Base-by-base conservation (phyloP, 2,888 invertebrate genomes). In the Parthenolecanium corni region DNA sequence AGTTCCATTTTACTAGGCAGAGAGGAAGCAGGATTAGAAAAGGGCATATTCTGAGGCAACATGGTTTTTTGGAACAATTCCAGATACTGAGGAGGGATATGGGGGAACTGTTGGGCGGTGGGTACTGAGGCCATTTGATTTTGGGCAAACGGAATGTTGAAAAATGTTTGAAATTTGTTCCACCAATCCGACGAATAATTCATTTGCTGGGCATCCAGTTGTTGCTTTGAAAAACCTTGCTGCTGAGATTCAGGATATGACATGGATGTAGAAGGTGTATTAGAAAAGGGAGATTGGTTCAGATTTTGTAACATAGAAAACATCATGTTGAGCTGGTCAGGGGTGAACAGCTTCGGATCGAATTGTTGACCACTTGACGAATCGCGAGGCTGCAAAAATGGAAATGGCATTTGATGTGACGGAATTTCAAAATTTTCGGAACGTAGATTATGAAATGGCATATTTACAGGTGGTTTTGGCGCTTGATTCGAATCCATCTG, bases 361-460 rank as follows among this genome's bases (percentile, higher is more conserved):
- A 20, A 23, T 24, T 40, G 18, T 6, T 42, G 18, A 18, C 44
- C 31, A n/a, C 25, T 46, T 20, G 42, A 44, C 18, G 56, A 56
- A 46, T 56, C 21, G 18, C 18, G 24, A 1, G 24, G 23, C 2
- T 53, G 54, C 23, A 40, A 54, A 14, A 38, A 23, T 20, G 18
- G 20, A 1, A 23, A 18, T 2, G 40, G 23, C 42, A 54, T 46
- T 23, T 44, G 49, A 0, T 47, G 11, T 2, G 49, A 20, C 0
- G 58, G 21, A n/a, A 58, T 6, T 23, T 58, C 58, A 11, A 58
- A 38, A 20, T 49, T 58, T 58, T 58, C 47, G 20, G 58, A 47
- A 14, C 49, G 58, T 47, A 58, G 47, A 36, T 58, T 58, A 38
- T 49, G 47, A 58, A 47, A 58, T 47, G 47, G 58, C 21, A 49